Conservation (phyloP, 2,113 vertebrate species). For the Tupaia tana region DNA sequence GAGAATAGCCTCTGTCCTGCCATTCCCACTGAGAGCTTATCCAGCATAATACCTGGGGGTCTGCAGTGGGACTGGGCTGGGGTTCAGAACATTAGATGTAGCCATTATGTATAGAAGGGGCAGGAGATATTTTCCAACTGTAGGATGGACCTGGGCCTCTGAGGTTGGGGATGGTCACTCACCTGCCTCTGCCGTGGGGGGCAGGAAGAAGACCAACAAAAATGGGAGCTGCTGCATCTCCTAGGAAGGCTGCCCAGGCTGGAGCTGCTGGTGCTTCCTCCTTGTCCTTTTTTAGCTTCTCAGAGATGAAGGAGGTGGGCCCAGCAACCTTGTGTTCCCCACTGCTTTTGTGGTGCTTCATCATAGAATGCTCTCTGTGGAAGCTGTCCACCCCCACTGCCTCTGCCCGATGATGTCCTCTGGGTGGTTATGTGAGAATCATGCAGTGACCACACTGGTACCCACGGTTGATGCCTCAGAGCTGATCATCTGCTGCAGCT, state of each 20-base stretch:
- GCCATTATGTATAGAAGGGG: not conserved
- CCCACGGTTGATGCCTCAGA: slow-evolving; percentile 52
- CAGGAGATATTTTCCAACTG: no score
- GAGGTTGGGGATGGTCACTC: slow-evolving; percentile 1
- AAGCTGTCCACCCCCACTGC: not conserved
- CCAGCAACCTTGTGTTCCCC: not conserved
- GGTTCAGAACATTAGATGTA: not conserved
- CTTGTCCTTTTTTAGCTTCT: not conserved
- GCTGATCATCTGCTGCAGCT: not conserved
- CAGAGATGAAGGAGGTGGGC: not conserved
- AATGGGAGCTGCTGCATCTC: slow-evolving; percentile 49
- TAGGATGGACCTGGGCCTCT: not conserved
- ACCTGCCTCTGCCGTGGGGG: slow-evolving; percentile 13
- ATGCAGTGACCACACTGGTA: not conserved
- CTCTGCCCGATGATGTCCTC: not conserved
- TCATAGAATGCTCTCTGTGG: slow-evolving; percentile 4
- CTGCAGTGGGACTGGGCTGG: not conserved
- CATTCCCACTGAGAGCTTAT: no score
- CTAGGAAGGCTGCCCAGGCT: not conserved
- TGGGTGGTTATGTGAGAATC: not conserved
- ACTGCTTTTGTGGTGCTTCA: not conserved
- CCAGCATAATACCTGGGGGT: not conserved
- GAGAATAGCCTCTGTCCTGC: not conserved
- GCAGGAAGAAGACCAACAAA: not conserved
- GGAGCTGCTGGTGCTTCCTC: not conserved